Conservation (phyloP, 2,797 vertebrate genomes). For the Sebastiscus albofasciatus region DNA sequence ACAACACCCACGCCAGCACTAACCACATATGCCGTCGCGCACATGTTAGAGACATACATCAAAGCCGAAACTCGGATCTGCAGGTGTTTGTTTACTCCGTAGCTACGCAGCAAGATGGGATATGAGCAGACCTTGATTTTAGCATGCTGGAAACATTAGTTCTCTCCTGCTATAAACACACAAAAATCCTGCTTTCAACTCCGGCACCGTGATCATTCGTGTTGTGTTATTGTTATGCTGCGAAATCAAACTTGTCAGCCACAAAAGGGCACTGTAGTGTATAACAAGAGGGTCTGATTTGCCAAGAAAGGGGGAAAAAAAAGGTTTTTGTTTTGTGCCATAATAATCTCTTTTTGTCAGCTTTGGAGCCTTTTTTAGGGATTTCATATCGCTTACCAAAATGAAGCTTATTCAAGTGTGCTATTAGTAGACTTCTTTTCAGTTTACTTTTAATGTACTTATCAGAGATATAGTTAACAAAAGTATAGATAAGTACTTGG, state of each 20-base stretch:
- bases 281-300: constrained; percentile 13
- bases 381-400: neutral
- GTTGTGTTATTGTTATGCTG: constrained; percentile 50
- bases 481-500: too few relatives aligned
- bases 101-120: constrained; percentile 32
- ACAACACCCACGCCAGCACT: constrained; percentile 57
- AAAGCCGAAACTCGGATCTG: constrained; percentile 53
- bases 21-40: constrained; percentile 30
- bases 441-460: too few relatives aligned
- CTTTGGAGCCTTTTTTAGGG: constrained; percentile 9
- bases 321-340: constrained; percentile 3
- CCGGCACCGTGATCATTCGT: constrained; percentile 49
- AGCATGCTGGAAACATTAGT: constrained; percentile 37
- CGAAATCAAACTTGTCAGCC: constrained; percentile 32
- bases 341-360: constrained; percentile 23
- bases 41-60: constrained; percentile 56
- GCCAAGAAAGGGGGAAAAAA: neutral
- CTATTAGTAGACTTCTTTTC: too few relatives aligned
- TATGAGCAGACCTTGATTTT: constrained; percentile 69
- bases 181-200: constrained; percentile 46
- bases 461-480: too few relatives aligned
- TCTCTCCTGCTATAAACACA: constrained; percentile 53
- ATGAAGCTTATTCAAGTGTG: too few relatives aligned
- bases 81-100: constrained; percentile 63
- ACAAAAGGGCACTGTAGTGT: neutral